Conservation (phyloP, 2,888 invertebrate genomes). For the Acanthoscelides obtectus region DNA sequence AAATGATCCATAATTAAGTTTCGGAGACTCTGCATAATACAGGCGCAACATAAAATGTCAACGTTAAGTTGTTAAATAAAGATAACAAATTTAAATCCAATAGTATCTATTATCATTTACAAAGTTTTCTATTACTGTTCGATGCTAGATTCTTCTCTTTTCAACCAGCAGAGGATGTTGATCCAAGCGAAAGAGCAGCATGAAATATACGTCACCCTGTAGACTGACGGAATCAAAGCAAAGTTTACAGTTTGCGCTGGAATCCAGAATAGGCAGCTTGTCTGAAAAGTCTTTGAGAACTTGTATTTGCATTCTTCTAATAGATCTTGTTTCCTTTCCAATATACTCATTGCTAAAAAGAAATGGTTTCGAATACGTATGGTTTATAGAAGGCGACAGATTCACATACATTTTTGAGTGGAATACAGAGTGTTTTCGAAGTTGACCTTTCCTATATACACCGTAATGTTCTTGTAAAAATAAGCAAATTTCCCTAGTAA, state of each 20-base stretch:
- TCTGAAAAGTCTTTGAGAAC: conserved; percentile 64
- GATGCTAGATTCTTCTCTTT: conserved; percentile 49
- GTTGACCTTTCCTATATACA: too few relatives aligned
- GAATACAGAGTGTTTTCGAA: too few relatives aligned
- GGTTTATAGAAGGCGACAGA: too few relatives aligned
- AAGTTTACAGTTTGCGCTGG: conserved; percentile 80
- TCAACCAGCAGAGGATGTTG: conserved; percentile 78
- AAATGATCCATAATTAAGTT: too few relatives aligned
- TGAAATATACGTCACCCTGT: conserved; percentile 75
- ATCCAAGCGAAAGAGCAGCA: conserved; percentile 77
- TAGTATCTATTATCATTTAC: neutral
- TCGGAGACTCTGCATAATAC: too few relatives aligned
- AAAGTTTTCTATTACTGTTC: neutral
- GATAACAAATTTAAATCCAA: too few relatives aligned
- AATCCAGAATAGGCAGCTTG: conserved; percentile 80
- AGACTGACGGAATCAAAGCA: conserved; percentile 62
- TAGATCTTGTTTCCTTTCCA: conserved; percentile 67
- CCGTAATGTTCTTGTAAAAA: neutral
- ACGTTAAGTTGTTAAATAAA: too few relatives aligned
- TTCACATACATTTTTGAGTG: too few relatives aligned
- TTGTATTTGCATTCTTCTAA: conserved; percentile 69
- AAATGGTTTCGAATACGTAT: conserved; percentile 12
- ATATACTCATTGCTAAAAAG: conserved; percentile 64
- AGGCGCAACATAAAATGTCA: too few relatives aligned
- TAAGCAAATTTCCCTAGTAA: neutral